Percentiles rank a stretch among this genome's conserved stretches.
These are phyloP conservation scores for Micromussa lordhowensis DNA, from an alignment of 92 coral and sea anemone species.

Conservation along the genomic window DNA sequence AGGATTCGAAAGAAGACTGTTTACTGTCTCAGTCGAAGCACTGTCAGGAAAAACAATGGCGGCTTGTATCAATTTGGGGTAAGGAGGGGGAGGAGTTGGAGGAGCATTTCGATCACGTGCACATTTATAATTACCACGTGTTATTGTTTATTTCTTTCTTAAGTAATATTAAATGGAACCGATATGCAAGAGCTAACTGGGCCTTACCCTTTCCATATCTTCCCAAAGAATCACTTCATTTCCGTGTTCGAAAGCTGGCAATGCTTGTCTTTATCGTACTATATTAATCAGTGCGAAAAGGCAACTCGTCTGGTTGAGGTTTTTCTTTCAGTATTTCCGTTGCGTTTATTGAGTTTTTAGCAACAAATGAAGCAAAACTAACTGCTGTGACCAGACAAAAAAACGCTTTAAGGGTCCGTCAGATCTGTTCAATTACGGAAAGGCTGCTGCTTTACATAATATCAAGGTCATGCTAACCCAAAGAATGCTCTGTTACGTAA, in stretches of 20 bases:
- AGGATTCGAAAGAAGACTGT: not conserved
- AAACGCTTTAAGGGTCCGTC: not conserved
- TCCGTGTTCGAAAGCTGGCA: not conserved
- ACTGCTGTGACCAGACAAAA: not conserved
- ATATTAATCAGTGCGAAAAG: not conserved
- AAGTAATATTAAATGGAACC: not conserved
- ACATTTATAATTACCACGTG: conserved; percentile 8
- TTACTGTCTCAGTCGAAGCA: not conserved
- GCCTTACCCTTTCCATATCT: not conserved
- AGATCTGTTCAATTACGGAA: not conserved
- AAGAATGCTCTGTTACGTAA: not conserved
- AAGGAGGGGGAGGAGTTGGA: not conserved
- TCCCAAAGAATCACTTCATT: not conserved
- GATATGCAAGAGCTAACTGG: not conserved
- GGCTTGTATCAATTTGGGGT: not conserved
- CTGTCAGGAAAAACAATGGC: not conserved
- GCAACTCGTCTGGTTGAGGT: not conserved
- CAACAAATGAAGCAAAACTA: not conserved
- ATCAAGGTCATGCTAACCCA: not conserved
- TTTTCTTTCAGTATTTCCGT: not conserved
- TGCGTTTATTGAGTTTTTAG: not conserved
- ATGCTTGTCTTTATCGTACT: not conserved
- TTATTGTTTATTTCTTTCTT: not conserved
- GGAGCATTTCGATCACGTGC: conserved; percentile 13
- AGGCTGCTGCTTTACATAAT: not conserved